Conservation (phyloP, 2,113 vertebrate species). For the Amazona guildingii region DNA sequence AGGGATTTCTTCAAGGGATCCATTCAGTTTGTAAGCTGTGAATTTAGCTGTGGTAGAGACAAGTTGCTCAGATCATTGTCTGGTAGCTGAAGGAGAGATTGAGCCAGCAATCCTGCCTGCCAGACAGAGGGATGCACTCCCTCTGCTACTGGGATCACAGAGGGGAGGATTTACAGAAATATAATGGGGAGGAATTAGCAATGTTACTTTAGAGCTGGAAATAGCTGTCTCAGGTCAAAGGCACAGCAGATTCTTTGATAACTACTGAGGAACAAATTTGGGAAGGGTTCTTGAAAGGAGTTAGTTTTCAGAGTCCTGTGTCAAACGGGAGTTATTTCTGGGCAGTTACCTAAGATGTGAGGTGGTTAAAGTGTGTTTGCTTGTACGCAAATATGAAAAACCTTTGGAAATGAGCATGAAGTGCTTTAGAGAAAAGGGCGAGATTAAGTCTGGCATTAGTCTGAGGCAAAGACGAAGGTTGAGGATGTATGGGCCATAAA, state of each 20-base stretch:
- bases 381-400: background rate
- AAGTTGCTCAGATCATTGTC: background rate
- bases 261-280: background rate
- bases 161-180: background rate
- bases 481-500: background rate
- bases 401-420: background rate
- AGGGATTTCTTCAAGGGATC: background rate
- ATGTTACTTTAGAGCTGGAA: background rate
- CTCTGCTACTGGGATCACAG: background rate
- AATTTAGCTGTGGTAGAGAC: background rate
- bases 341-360: background rate
- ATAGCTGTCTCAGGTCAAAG: background rate
- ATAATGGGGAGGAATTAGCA: fast-evolving
- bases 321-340: background rate
- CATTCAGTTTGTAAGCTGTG: background rate
- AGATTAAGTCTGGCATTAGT: background rate
- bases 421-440: background rate
- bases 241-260: background rate
- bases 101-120: background rate
- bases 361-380: background rate
- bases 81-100: background rate
- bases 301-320: background rate
- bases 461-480: background rate
- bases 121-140: fast-evolving
- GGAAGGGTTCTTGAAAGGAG: background rate